Percentiles rank a stretch among this genome's conserved stretches.
Evolutionary conservation across 2,888 invertebrate species (phyloP).

Genomic region (Cerastis leucographa): DNA sequence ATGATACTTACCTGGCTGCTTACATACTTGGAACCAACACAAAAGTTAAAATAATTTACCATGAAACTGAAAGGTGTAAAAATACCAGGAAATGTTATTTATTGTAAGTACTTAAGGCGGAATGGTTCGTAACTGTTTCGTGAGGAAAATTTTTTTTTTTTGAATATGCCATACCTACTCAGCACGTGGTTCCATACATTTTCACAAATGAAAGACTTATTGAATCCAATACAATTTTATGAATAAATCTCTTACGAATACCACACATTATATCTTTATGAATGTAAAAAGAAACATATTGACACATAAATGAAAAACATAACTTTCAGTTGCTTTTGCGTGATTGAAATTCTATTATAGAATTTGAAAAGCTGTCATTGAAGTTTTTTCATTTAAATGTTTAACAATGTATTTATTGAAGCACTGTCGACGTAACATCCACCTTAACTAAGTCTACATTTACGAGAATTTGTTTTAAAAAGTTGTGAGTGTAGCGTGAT

Average conservation of each 20-base stretch:
- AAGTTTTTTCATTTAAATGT: not conserved
- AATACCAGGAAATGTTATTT: slow-evolving; percentile 31
- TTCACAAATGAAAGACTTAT: not conserved
- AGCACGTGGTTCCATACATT: not conserved
- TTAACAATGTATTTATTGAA: not conserved
- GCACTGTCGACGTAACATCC: not conserved
- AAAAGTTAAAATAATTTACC: slow-evolving; percentile 37
- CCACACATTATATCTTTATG: not conserved
- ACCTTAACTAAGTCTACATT: slow-evolving; percentile 17
- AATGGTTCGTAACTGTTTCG: not conserved
- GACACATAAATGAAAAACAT: slow-evolving; percentile 22
- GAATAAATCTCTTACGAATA: slow-evolving; percentile 27
- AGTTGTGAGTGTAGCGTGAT: slow-evolving; percentile 27
- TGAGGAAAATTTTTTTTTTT: slow-evolving; percentile 1
- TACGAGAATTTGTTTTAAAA: slow-evolving; percentile 39
- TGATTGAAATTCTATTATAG: slow-evolving; percentile 29
- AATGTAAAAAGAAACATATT: slow-evolving; percentile 25
- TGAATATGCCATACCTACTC: not conserved
- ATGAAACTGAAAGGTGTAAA: slow-evolving; percentile 21
- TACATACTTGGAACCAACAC: not conserved
- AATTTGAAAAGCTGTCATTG: not conserved
- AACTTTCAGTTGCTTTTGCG: slow-evolving; percentile 7
- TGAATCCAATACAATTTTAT: slow-evolving; percentile 20
- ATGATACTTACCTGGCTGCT: not conserved
- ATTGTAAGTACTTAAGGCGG: slow-evolving; percentile 16